Evolutionary conservation across 1,140 invertebrate genomes (phyloP), one percentile per base, ranked within the genome.

Genomic region (Bombus picipes): DNA sequence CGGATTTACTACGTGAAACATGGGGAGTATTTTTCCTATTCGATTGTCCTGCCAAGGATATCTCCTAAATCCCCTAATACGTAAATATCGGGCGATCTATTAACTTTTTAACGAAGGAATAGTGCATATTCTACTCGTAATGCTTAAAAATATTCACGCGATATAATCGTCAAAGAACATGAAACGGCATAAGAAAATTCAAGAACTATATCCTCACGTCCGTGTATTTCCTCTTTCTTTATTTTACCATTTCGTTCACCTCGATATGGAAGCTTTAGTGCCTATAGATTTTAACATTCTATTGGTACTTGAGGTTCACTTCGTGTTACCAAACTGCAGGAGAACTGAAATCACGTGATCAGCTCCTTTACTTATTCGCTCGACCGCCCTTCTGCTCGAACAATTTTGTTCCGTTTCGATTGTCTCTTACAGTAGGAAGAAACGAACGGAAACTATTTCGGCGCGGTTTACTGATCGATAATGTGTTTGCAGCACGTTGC

Each of bases 401-500:
- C 71, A 13, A 6, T 73, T 41, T 47, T 32, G 39, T 34, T 80
- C 53, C 53, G 25, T 72, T 73, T 81, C 83, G 34, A 41, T 73
- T 80, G n/a, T 47, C 15, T 32, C 13, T 13, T 15, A 12, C 74
- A 10, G 59, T 8, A 41, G n/a, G 13, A 68, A 75, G 59, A 47
- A 70, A 39, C 8, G n/a, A 41, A 77, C 25, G 53, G 62, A 39
- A 59, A 72, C 39, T 83, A 65, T 86, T 73, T 76, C 59, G 71
- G 25, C 68, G 25, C 6, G 62, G 80, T 86, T 82, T 47, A 74
- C 39, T 76, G 85, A 22, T 77, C 85, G 85, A 86, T 86, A 83
- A 86, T 77, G 72, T 83, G 85, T 74, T 86, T 32, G 73, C 41
- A 71, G 73, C 66, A 59, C 80, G 85, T 86, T 83, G 39, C 85